A percentile compares a stretch with the other conserved stretches of the same genome.
Evolutionary conservation across 1,140 invertebrate genomes (phyloP).

Genomic region (Hestina assimilis): DNA sequence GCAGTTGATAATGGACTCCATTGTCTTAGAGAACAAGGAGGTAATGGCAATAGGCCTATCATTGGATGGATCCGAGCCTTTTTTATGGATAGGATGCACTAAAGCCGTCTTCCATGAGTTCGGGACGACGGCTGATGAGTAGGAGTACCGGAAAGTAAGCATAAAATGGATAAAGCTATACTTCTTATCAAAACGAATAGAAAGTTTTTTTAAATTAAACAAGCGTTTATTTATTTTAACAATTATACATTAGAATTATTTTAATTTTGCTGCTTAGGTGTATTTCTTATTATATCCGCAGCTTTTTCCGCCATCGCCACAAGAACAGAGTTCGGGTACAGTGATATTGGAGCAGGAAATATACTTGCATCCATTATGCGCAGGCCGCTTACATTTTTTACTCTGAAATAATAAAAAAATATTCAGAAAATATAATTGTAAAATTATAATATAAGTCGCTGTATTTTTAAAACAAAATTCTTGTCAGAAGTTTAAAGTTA

Average conservation of each 20-base stretch:
- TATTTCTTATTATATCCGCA: slow-evolving; percentile 78
- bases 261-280: neutral
- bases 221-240: neutral
- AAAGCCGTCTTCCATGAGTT: too few relatives aligned
- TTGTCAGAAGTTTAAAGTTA: too few relatives aligned
- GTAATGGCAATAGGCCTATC: too few relatives aligned
- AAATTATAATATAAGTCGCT: too few relatives aligned
- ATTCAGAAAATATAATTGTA: neutral
- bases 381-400: slow-evolving; percentile 80
- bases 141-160: too few relatives aligned
- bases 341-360: slow-evolving; percentile 83
- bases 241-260: neutral
- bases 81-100: too few relatives aligned
- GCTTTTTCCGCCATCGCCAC: slow-evolving; percentile 83
- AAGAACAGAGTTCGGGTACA: slow-evolving; percentile 84
- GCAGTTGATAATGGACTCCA: too few relatives aligned
- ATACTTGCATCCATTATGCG: slow-evolving; percentile 86
- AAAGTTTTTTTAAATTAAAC: neutral
- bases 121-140: too few relatives aligned
- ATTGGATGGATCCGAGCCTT: too few relatives aligned
- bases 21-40: too few relatives aligned
- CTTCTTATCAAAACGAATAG: neutral
- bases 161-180: too few relatives aligned
- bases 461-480: too few relatives aligned
- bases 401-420: slow-evolving; percentile 71